These are phyloP conservation scores for Microdon myrmicae DNA, from an alignment of 2,888 invertebrate species.

Conservation along the genomic window DNA sequence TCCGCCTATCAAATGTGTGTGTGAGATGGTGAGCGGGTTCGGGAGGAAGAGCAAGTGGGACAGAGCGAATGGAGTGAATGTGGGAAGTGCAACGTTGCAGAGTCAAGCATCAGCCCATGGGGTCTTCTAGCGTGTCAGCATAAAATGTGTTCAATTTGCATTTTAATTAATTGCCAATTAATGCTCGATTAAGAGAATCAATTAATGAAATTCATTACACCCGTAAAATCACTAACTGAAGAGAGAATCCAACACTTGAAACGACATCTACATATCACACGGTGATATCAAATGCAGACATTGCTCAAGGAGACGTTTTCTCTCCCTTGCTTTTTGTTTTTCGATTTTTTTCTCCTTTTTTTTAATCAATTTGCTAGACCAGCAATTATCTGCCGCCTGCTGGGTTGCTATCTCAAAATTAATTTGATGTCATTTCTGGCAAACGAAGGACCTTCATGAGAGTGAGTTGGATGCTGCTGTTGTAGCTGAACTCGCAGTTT, in stretches of 20 bases:
- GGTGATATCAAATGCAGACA: conserved; percentile 1
- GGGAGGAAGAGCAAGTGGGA: no score
- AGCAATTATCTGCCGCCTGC: conserved; percentile 33
- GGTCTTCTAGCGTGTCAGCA: conserved; percentile 55
- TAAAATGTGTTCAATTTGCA: conserved; percentile 55
- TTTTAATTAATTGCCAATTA: conserved; percentile 58
- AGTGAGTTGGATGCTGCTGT: conserved; percentile 1
- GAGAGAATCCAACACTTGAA: neutral
- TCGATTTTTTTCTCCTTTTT: no score
- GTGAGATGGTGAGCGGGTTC: no score
- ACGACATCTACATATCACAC: conserved; percentile 10
- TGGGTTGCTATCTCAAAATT: conserved; percentile 24
- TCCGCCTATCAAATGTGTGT: no score
- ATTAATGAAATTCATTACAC: conserved; percentile 43
- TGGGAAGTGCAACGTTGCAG: no score
- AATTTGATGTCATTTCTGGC: conserved; percentile 36
- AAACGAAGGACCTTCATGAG: conserved; percentile 4
- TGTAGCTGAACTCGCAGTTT: conserved; percentile 12
- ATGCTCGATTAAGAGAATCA: conserved; percentile 52
- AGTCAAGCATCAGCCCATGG: no score
- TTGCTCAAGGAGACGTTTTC: conserved; percentile 14
- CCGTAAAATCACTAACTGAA: neutral
- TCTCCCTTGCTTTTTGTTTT: no score
- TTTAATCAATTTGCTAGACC: conserved; percentile 33
- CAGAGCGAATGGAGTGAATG: no score